phyloP scores from a whole-genome alignment of 2,888 invertebrate genomes.

The Spodoptera exigua region DNA sequence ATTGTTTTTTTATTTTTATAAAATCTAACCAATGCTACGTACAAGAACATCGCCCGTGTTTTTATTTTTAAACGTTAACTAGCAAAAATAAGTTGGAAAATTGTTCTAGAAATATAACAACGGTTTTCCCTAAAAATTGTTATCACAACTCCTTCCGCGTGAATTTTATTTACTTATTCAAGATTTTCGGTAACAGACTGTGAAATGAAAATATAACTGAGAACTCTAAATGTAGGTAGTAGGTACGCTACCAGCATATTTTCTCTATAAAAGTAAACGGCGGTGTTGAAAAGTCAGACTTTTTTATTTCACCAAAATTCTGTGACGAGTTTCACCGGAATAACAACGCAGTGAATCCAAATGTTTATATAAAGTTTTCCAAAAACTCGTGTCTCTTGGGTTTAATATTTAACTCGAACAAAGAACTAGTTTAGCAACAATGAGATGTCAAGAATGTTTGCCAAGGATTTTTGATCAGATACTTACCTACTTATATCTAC shows the following conservation, averaged over 20 bases:
- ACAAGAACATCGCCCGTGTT: slow-evolving; percentile 3
- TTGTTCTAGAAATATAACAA: slow-evolving; percentile 16
- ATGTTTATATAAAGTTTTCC: background rate
- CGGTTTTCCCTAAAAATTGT: slow-evolving; percentile 1
- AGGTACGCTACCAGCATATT: background rate
- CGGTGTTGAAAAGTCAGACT: background rate
- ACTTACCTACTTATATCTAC: no score
- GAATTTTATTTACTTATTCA: slow-evolving; percentile 7
- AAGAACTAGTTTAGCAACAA: background rate
- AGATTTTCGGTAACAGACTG: slow-evolving; percentile 7
- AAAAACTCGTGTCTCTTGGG: background rate
- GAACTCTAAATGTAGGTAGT: slow-evolving; percentile 3
- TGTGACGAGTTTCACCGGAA: slow-evolving; percentile 3
- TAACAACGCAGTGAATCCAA: slow-evolving; percentile 2
- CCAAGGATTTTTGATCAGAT: no score
- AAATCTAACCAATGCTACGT: slow-evolving; percentile 4
- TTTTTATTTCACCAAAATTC: slow-evolving; percentile 18
- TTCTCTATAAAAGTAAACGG: slow-evolving; percentile 15
- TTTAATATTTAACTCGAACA: slow-evolving; percentile 9
- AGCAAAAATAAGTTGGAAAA: slow-evolving; percentile 8
- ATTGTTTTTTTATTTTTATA: slow-evolving; percentile 20
- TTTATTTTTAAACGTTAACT: slow-evolving; percentile 1
- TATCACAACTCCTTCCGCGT: slow-evolving; percentile 2
- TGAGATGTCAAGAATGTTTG: no score
- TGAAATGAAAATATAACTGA: slow-evolving; percentile 9